phyloP scores from a whole-genome alignment of 2,797 vertebrate genomes.

The Myotis pilosus region DNA sequence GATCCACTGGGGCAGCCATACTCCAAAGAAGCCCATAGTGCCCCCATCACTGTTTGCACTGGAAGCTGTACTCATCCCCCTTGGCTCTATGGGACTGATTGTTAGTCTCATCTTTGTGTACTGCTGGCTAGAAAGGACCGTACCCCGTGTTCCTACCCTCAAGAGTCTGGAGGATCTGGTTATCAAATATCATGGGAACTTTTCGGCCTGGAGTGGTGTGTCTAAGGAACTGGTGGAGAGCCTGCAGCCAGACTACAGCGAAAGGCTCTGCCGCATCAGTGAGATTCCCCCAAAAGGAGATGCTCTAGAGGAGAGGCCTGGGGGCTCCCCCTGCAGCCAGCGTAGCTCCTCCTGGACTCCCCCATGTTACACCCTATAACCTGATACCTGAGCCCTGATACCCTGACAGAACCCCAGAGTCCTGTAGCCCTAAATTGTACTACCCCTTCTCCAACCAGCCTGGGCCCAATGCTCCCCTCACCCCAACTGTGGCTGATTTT shows the following conservation, averaged over 20 bases:
- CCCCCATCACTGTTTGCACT: constrained; percentile 17
- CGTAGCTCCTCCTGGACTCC: constrained; percentile 68
- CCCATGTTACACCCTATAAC: constrained; percentile 46
- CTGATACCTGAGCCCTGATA: constrained; percentile 33
- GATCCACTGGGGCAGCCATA: constrained; percentile 85
- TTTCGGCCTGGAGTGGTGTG: constrained; percentile 91
- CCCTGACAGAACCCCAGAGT: constrained; percentile 9
- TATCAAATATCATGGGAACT: constrained; percentile 85
- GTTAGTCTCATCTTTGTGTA: constrained; percentile 77
- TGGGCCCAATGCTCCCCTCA: rapidly evolving
- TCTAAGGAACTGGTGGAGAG: constrained; percentile 90
- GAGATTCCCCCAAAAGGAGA: constrained; percentile 83
- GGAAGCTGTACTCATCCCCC: constrained; percentile 65
- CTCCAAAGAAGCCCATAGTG: constrained; percentile 61
- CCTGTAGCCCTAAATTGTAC: background rate
- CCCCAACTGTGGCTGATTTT: background rate
- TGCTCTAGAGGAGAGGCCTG: constrained; percentile 57
- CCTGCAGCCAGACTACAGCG: constrained; percentile 89
- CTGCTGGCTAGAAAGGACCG: constrained; percentile 85
- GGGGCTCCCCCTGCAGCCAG: constrained; percentile 63
- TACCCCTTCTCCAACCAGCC: background rate
- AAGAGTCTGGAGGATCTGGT: constrained; percentile 87
- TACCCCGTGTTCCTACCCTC: constrained; percentile 90
- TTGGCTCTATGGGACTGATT: constrained; percentile 76
- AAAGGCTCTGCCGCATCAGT: constrained; percentile 89